Percentiles rank a stretch among this genome's conserved stretches.
Conservation (phyloP, 2,113 vertebrate species). For the Anolis carolinensis region DNA sequence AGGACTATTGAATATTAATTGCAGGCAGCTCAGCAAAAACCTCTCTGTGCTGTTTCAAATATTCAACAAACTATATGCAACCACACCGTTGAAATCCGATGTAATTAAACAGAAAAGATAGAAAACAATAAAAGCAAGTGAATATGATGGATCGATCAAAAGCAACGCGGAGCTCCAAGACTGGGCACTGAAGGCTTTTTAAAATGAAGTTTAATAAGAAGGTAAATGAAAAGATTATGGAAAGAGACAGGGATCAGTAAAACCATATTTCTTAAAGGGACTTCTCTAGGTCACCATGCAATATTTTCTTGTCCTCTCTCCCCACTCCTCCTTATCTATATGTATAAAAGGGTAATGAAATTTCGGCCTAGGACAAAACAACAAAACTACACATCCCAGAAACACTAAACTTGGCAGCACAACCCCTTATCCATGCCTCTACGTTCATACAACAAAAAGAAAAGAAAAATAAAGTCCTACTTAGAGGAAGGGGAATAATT, state of each 20-base stretch:
- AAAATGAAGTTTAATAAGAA: slow-evolving; percentile 39
- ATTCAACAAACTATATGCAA: slow-evolving; percentile 46
- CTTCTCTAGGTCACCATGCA: neutral
- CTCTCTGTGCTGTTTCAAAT: slow-evolving; percentile 50
- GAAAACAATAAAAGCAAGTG: slow-evolving; percentile 42
- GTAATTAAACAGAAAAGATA: slow-evolving; percentile 50
- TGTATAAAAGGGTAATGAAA: too few relatives aligned
- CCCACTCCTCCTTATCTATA: too few relatives aligned
- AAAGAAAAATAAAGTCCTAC: too few relatives aligned
- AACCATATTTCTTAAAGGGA: neutral
- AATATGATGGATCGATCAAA: slow-evolving; percentile 29
- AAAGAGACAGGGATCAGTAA: slow-evolving; percentile 27
- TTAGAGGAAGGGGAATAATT: too few relatives aligned
- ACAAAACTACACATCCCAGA: too few relatives aligned
- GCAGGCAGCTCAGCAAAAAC: slow-evolving; percentile 16
- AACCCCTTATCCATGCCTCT: too few relatives aligned
- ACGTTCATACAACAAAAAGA: too few relatives aligned
- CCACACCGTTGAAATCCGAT: slow-evolving; percentile 24
- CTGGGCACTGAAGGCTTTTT: slow-evolving; percentile 32
- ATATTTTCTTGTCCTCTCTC: too few relatives aligned
- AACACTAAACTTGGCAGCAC: too few relatives aligned
- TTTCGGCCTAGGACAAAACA: too few relatives aligned
- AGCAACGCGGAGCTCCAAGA: slow-evolving; percentile 34
- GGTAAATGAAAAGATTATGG: slow-evolving; percentile 18
- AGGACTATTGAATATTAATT: slow-evolving; percentile 33